Percentiles rank a stretch among this genome's conserved stretches.
These are phyloP conservation scores for Psix sp. DNA, from an alignment of 1,140 invertebrate genomes.

Conservation along the genomic window DNA sequence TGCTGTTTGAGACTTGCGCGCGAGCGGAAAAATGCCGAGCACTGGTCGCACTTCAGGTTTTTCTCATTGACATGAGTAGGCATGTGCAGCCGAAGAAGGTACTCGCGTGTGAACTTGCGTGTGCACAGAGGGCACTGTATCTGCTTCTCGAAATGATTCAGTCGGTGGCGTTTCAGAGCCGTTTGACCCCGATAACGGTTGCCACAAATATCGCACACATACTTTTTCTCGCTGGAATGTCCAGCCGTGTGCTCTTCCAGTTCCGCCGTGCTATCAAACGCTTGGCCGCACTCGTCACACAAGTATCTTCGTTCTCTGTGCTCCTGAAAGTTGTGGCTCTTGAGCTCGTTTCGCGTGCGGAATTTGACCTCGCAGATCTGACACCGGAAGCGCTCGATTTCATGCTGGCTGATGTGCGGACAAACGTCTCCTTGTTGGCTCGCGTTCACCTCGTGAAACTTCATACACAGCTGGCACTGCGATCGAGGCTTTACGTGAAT, in stretches of 20 bases:
- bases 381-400: slow-evolving; percentile 17
- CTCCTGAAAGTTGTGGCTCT: slow-evolving; percentile 15
- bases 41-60: slow-evolving; percentile 6
- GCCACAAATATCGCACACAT: slow-evolving; percentile 10
- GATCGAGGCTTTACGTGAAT: slow-evolving; percentile 2
- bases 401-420: slow-evolving; percentile 7
- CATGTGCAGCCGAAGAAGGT: slow-evolving; percentile 28
- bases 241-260: neutral
- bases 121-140: slow-evolving; percentile 19
- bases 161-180: slow-evolving; percentile 13
- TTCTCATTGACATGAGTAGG: slow-evolving; percentile 11
- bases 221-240: slow-evolving; percentile 21
- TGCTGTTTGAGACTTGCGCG: slow-evolving; percentile 20
- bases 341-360: slow-evolving; percentile 29
- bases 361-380: slow-evolving; percentile 13
- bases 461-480: slow-evolving; percentile 1
- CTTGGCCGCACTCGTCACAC: slow-evolving; percentile 36
- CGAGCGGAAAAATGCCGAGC: slow-evolving; percentile 7
- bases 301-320: slow-evolving; percentile 22
- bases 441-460: slow-evolving; percentile 6
- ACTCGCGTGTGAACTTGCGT: slow-evolving; percentile 19
- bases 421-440: neutral
- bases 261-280: slow-evolving; percentile 7
- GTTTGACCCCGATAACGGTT: slow-evolving; percentile 9
- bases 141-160: slow-evolving; percentile 29